These are phyloP conservation scores for Aphis craccivora DNA, from an alignment of 1,140 invertebrate genomes.

Conservation along the genomic window DNA sequence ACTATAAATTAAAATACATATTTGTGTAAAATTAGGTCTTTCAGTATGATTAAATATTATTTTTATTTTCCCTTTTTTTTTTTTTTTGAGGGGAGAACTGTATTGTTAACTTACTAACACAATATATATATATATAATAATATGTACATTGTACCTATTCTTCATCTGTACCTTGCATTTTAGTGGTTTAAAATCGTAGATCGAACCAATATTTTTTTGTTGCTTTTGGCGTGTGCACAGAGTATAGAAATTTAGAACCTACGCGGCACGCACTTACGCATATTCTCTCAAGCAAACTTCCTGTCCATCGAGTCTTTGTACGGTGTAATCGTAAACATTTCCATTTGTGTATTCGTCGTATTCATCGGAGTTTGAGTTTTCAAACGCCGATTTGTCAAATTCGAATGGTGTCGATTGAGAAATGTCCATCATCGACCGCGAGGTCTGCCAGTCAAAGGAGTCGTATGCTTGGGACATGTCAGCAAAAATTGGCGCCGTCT, in stretches of 20 bases:
- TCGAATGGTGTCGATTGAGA: too few relatives aligned
- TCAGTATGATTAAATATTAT: not conserved
- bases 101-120: not conserved
- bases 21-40: not conserved
- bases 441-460: not conserved
- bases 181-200: not conserved
- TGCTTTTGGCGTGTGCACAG: not conserved
- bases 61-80: too few relatives aligned
- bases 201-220: not conserved
- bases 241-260: not conserved
- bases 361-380: not conserved
- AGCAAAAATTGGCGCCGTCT: not conserved
- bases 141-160: too few relatives aligned
- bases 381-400: too few relatives aligned
- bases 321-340: not conserved
- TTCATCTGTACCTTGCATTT: not conserved
- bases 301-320: not conserved
- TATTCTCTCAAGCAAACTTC: not conserved
- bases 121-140: too few relatives aligned
- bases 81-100: not conserved
- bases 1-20: not conserved
- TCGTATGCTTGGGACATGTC: not conserved
- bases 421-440: not conserved
- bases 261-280: not conserved
- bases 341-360: fast-evolving